Evolutionary conservation across 2,113 vertebrate species (phyloP), one percentile per base, ranked within the genome.

Genomic region (Cyanoramphus novaezelandiae): DNA sequence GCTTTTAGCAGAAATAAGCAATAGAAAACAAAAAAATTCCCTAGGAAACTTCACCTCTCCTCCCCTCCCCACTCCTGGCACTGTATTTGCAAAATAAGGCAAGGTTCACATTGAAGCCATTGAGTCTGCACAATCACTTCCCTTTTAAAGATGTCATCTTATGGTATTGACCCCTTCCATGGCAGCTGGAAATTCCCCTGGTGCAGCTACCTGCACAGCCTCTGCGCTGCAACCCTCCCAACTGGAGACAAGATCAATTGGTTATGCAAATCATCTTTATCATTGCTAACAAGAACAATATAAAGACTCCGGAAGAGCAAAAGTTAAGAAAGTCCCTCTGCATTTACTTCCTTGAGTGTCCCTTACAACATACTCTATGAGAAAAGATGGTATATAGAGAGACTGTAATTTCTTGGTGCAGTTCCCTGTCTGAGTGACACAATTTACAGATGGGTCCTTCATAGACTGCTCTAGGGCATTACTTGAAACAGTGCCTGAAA

Each of bases 121-220:
- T 71, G 44, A 86, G 83, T 92, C 69, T 91, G 90, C 93, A 91
- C 74, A 84, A 33, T 89, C 80, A 84, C 83, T 97, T 97, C 91
- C 96, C 77, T 65, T 92, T 96, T 18, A 63, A 86, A 92, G 90
- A 76, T 86, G 74, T 92, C 83, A 78, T 86, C n/a, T 93, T 79
- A 78, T 53, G 77, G 47, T 89, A 69, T 59, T 93, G 57, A 93
- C 60, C 29, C 65, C 29, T 94, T 94, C 64, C 60, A 83, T 19
- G 39, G 70, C 44, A 64, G 57, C 55, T 93, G 86, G 86, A 93
- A 97, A 92, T 79, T 82, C 93, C 95, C 92, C 16, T 2, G 1
- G 2, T 37, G 49, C 20, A 62, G 33, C n/a, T 96, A 96, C 93
- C 96, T 95, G 80, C 21, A 72, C 65, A 70, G 11, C 3, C n/a